Percentiles rank a stretch among this genome's conserved stretches.
phyloP scores from a whole-genome alignment of 2,113 vertebrate genomes.

The Alaudala cheleensis region DNA sequence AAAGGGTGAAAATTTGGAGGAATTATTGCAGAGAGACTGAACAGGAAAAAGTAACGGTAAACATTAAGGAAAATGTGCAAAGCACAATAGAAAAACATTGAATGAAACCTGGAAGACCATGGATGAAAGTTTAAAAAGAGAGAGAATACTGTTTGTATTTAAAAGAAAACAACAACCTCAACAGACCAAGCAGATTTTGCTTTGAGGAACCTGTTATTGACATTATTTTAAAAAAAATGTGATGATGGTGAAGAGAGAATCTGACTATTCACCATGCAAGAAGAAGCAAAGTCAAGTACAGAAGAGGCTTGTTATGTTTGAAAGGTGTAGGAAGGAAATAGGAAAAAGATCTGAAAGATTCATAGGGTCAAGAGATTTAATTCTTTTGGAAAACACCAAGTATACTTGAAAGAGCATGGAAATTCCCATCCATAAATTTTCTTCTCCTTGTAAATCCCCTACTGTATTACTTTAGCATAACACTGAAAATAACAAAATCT shows the following conservation, averaged over 20 bases:
- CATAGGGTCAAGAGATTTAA: background rate
- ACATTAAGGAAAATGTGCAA: background rate
- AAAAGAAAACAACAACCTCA: background rate
- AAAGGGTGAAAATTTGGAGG: background rate
- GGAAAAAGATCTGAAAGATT: conserved; percentile 2
- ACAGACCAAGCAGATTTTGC: background rate
- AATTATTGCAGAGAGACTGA: background rate
- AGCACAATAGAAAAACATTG: background rate
- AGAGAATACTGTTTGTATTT: background rate
- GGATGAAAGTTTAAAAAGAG: background rate
- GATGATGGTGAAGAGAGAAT: background rate
- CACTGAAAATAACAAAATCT: background rate
- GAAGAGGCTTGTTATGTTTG: background rate
- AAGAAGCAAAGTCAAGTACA: background rate
- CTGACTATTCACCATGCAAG: background rate
- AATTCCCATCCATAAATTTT: background rate
- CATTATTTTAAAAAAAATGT: background rate
- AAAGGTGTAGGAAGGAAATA: conserved; percentile 26
- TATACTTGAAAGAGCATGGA: background rate
- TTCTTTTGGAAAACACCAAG: background rate
- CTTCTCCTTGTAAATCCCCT: background rate
- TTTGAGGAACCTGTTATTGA: background rate
- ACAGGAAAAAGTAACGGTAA: background rate
- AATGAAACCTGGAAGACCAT: background rate
- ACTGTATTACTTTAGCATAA: background rate